Evolutionary conservation across 2,113 vertebrate genomes (phyloP), one percentile per base, ranked within the genome.

Genomic region (Bombycilla garrulus): DNA sequence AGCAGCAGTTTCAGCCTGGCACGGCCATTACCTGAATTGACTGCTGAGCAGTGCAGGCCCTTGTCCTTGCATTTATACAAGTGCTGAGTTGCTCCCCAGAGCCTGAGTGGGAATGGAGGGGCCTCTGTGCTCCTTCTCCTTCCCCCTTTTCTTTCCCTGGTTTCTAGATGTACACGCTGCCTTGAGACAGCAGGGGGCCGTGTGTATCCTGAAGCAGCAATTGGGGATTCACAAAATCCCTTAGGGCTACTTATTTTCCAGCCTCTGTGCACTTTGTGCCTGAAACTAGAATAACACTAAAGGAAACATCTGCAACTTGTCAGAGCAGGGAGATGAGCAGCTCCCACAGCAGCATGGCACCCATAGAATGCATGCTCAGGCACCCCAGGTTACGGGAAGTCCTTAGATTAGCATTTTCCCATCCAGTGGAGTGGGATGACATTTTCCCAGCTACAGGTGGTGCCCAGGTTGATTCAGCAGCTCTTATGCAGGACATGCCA

Each of bases 331-430:
- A 45, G 36, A 54, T 6, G 12, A 66, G 64, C 7, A 3, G 20
- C 38, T 86, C 60, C 72, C 47, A 33, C 15, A 6, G 28, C 50
- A 50, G 28, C 4, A 1, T 38, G 23, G 22, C 44, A 50, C 33
- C 44, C 44, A 4, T 8, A 19, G 33, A 81, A 67, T 0, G 8
- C 42, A 24, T 73, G 50, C 33, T 86, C 42, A 6, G 26, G 20
- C 45, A 57, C 18, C 35, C 16, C 25, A 18, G 28, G 48, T 48
- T 82, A 35, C 14, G 8, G 0, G 1, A n/a, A 1, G 4, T 12
- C 42, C 57, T 83, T 33, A 65, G 48, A 10, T 0, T 1, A 56
- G n/a, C 5, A 2, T 48, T 64, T 77, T 72, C 48, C 13, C 36
- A 28, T 8, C 66, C 72, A 65, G 11, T 21, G n/a, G 47, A 76